Percentiles rank a stretch among this genome's conserved stretches.
Conservation (phyloP, 2,113 vertebrate genomes). For the Euleptes europaea region DNA sequence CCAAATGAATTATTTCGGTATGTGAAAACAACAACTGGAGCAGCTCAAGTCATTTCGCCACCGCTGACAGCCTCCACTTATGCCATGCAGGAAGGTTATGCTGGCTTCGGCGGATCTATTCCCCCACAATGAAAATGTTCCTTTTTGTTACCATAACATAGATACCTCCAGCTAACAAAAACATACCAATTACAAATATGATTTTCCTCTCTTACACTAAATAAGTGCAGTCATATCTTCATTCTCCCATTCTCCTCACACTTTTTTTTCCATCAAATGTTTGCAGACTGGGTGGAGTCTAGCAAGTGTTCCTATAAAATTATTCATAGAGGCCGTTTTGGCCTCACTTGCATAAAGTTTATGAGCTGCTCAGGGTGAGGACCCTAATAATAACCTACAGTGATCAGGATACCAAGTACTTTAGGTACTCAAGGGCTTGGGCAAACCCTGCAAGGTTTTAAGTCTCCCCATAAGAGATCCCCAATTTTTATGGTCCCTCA, state of each 20-base stretch:
- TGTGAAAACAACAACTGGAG: too few species aligned
- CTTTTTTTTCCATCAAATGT: not conserved
- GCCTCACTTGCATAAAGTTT: not conserved
- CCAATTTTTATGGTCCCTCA: not conserved
- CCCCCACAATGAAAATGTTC: too few species aligned
- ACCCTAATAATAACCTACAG: not conserved
- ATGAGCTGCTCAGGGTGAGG: not conserved
- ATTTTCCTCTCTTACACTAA: not conserved
- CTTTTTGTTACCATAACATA: not conserved
- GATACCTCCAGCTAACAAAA: not conserved
- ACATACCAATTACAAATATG: not conserved
- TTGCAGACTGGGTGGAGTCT: not conserved
- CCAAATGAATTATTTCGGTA: too few species aligned
- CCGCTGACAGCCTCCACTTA: too few species aligned
- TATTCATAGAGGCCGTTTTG: not conserved
- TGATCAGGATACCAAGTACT: not conserved
- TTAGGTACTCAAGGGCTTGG: not conserved
- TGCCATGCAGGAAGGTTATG: too few species aligned
- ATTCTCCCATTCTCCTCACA: not conserved
- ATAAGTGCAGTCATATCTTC: not conserved
- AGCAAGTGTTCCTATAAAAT: not conserved
- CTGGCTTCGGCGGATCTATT: too few species aligned
- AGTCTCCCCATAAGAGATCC: not conserved
- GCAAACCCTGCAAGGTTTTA: not conserved
- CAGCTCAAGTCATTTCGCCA: too few species aligned